A percentile compares a stretch with the other conserved stretches of the same genome.
These are phyloP conservation scores for Myotis planiceps DNA, from an alignment of 2,797 vertebrate species.

Conservation along the genomic window DNA sequence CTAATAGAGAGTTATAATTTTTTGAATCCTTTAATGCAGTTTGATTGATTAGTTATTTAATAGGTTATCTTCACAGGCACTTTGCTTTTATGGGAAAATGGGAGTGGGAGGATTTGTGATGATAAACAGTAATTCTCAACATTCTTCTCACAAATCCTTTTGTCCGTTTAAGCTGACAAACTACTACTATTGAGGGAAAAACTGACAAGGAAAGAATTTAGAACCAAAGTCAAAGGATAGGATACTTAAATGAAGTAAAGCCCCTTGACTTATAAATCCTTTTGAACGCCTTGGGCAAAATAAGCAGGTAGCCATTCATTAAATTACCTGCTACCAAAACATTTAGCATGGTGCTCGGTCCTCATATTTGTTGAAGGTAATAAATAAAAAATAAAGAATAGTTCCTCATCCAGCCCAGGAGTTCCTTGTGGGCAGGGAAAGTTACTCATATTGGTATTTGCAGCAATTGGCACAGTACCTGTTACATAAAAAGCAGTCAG, in stretches of 20 bases:
- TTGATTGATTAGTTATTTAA: not conserved
- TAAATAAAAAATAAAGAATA: not conserved
- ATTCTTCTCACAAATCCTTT: not conserved
- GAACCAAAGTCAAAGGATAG: not conserved
- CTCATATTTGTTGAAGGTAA: not conserved
- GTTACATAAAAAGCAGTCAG: not conserved
- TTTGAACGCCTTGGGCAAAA: not conserved
- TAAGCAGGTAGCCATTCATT: not conserved
- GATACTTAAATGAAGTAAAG: not conserved
- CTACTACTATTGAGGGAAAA: not conserved
- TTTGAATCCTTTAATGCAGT: constrained; percentile 1
- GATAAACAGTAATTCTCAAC: not conserved
- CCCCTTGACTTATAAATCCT: not conserved
- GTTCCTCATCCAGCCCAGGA: not conserved
- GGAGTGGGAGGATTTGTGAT: not conserved
- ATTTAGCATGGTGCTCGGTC: not conserved
- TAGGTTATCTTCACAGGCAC: not conserved
- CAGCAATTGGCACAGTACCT: not conserved
- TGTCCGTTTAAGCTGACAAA: not conserved
- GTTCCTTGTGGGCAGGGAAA: not conserved
- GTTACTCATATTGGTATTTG: not conserved
- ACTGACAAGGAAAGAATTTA: not conserved
- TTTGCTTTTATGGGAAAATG: not conserved
- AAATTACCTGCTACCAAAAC: not conserved
- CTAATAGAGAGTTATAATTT: not conserved